Conservation (phyloP, 2,888 invertebrate species). For the Zeuzera pyrina region DNA sequence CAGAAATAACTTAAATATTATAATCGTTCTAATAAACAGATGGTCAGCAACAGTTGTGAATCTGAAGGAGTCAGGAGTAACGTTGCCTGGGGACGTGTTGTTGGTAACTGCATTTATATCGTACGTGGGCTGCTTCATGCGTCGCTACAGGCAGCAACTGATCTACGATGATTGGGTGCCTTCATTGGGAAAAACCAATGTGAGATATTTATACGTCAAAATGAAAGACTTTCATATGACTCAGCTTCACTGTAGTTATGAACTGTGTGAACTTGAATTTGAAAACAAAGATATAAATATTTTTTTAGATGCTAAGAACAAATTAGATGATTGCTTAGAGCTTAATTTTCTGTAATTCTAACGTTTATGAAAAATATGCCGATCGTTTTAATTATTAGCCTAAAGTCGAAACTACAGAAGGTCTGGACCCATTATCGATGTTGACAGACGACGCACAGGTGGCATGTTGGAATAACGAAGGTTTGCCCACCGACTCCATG, state of each 20-base stretch:
- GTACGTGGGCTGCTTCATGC: conserved; percentile 94
- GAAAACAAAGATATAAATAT: too few species aligned
- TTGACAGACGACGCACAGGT: conserved; percentile 94
- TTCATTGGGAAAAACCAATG: conserved; percentile 77
- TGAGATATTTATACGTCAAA: conserved; percentile 30
- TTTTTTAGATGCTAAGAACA: not conserved
- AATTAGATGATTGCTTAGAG: too few species aligned
- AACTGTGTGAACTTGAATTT: too few species aligned
- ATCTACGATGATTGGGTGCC: conserved; percentile 88
- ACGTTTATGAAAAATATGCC: too few species aligned
- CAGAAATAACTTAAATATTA: too few species aligned
- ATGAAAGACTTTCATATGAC: too few species aligned
- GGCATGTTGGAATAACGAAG: conserved; percentile 96
- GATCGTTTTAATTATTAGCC: too few species aligned
- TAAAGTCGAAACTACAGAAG: conserved; percentile 85
- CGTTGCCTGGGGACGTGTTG: conserved; percentile 91
- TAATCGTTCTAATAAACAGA: too few species aligned
- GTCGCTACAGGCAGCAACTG: conserved; percentile 84
- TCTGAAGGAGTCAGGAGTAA: conserved; percentile 79
- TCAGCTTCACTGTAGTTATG: too few species aligned
- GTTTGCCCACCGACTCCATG: conserved; percentile 93
- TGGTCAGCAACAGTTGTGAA: conserved; percentile 67
- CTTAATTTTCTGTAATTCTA: too few species aligned
- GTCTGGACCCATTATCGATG: conserved; percentile 86
- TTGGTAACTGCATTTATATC: conserved; percentile 94